Evolutionary conservation across 2,888 invertebrate genomes (phyloP).

Genomic region (Ophraella communa): DNA sequence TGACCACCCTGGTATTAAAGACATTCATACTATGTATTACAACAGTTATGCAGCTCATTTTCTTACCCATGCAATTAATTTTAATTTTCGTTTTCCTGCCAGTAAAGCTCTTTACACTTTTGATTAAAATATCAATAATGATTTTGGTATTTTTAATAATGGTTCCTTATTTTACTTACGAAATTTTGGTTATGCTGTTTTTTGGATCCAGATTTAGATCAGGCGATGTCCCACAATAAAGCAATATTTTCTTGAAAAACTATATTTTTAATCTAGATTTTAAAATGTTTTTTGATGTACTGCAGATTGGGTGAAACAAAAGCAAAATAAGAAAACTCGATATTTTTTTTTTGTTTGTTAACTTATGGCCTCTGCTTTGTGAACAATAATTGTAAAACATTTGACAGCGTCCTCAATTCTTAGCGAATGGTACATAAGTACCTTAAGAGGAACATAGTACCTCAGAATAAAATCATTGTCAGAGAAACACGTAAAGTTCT

Average conservation of each 20-base stretch:
- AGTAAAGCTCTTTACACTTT: neutral
- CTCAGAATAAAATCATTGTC: too few relatives aligned
- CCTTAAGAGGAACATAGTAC: too few relatives aligned
- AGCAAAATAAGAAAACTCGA: too few relatives aligned
- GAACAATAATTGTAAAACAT: too few relatives aligned
- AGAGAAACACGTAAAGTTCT: too few relatives aligned
- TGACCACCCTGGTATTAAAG: neutral
- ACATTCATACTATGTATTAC: neutral
- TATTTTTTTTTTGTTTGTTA: too few relatives aligned
- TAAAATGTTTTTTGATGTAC: too few relatives aligned
- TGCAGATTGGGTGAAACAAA: too few relatives aligned
- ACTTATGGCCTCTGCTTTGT: too few relatives aligned
- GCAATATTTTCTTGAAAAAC: neutral
- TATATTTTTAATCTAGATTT: too few relatives aligned
- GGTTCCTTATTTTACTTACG: conserved; percentile 4
- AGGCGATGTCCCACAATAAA: neutral
- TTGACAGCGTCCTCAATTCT: too few relatives aligned
- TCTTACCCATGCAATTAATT: conserved; percentile 7
- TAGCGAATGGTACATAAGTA: too few relatives aligned
- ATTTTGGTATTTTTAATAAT: neutral
- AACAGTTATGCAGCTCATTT: neutral
- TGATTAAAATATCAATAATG: neutral
- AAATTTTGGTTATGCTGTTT: conserved; percentile 1
- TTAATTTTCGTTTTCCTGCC: neutral
- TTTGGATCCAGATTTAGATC: neutral